Evolutionary conservation across 2,113 vertebrate species (phyloP).

Genomic region (Lagenorhynchus albirostris): DNA sequence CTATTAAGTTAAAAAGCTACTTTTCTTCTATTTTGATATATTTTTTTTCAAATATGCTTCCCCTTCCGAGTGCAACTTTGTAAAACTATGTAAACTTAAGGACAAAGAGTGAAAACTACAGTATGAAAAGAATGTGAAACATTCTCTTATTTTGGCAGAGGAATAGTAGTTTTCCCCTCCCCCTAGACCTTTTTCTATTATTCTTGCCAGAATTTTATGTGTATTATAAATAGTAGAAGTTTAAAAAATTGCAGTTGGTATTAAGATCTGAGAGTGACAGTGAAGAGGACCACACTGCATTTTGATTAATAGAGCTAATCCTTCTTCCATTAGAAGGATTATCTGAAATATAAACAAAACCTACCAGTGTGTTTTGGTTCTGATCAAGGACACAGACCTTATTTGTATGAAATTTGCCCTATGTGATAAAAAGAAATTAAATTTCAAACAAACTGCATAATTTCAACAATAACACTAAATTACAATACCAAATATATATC

Average conservation of each 20-base stretch:
- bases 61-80: not conserved
- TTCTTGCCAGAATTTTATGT: not conserved
- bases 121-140: not conserved
- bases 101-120: not conserved
- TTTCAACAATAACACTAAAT: not conserved
- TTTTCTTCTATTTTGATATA: not conserved
- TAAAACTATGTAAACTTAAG: not conserved
- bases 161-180: not conserved
- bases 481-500: not conserved
- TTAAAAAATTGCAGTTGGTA: not conserved
- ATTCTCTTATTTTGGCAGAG: not conserved
- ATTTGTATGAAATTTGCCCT: not conserved
- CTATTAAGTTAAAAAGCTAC: not conserved
- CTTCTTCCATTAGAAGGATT: not conserved
- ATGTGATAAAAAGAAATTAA: not conserved
- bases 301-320: not conserved
- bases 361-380: not conserved
- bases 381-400: not conserved
- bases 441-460: not conserved
- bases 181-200: not conserved
- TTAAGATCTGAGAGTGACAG: not conserved
- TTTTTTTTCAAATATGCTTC: not conserved
- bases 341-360: not conserved
- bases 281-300: not conserved
- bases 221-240: not conserved